Percentiles rank a stretch among this genome's conserved stretches.
These are phyloP conservation scores for Glyptemys insculpta DNA, from an alignment of 2,797 vertebrate genomes.

Conservation along the genomic window DNA sequence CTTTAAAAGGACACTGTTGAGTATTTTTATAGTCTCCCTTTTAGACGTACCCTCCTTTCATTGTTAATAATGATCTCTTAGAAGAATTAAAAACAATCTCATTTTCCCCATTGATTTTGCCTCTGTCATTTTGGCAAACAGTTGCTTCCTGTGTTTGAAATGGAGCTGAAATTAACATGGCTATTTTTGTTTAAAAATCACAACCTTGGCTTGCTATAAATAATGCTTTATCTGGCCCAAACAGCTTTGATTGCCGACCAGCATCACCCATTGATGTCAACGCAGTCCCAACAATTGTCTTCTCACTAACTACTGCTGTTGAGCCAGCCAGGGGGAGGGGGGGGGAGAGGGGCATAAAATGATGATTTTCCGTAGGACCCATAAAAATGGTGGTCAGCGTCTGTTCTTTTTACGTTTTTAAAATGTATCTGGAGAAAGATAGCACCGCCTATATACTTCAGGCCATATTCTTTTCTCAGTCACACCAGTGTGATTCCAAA, in stretches of 20 bases:
- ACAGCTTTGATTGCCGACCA: constrained; percentile 23
- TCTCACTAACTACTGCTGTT: constrained; percentile 5
- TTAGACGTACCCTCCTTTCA: constrained; percentile 61
- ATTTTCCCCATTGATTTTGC: constrained; percentile 63
- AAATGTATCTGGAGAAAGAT: background rate
- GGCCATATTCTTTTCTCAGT: background rate
- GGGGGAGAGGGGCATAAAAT: background rate
- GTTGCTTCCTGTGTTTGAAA: constrained; percentile 72
- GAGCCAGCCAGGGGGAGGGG: background rate
- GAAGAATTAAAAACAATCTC: constrained; percentile 69
- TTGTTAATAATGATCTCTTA: constrained; percentile 52
- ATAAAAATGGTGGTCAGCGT: background rate
- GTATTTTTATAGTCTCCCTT: background rate
- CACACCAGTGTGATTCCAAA: background rate
- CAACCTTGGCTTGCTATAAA: constrained; percentile 12
- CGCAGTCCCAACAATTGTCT: background rate
- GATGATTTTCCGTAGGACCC: background rate
- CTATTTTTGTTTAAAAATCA: constrained; percentile 41
- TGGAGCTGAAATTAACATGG: background rate
- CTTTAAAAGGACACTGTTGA: constrained; percentile 50
- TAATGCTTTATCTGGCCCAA: constrained; percentile 51
- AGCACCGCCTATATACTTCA: background rate
- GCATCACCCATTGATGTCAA: background rate
- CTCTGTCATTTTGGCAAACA: constrained; percentile 67
- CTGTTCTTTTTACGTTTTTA: background rate